A percentile compares a stretch with the other conserved stretches of the same genome.
phyloP scores from a whole-genome alignment of 1,140 invertebrate genomes.

The Copidosoma floridanum region DNA sequence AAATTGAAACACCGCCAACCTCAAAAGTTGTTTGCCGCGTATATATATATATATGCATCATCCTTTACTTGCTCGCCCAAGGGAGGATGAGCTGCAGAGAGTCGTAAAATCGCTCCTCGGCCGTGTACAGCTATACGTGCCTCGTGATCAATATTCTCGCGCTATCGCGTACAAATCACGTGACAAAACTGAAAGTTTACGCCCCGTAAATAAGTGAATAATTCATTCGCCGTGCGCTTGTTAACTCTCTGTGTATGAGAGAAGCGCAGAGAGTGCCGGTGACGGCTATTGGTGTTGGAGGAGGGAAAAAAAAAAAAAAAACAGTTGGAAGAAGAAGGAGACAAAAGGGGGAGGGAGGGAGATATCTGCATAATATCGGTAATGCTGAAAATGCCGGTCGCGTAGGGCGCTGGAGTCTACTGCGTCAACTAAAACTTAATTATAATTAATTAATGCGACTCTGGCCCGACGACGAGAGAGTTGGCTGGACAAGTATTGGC shows the following conservation, averaged over 20 bases:
- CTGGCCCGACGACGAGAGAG: conserved; percentile 49
- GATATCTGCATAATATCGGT: conserved; percentile 54
- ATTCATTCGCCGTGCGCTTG: conserved; percentile 47
- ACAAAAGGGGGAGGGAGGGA: conserved; percentile 33
- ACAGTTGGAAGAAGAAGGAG: conserved; percentile 1
- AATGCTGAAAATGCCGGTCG: conserved; percentile 55
- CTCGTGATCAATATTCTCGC: conserved; percentile 23
- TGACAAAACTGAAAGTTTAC: conserved; percentile 39
- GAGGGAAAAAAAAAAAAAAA: conserved; percentile 26
- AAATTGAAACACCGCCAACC: not conserved
- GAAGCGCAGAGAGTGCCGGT: too few species aligned
- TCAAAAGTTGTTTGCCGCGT: too few species aligned
- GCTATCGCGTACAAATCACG: conserved; percentile 26
- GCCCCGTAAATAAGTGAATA: conserved; percentile 54
- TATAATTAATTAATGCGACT: conserved; percentile 74
- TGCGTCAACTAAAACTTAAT: conserved; percentile 76
- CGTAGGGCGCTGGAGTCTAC: conserved; percentile 40
- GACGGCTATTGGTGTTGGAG: conserved; percentile 24
- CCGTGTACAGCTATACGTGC: too few species aligned
- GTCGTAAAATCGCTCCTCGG: conserved; percentile 24
- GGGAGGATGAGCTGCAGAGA: not conserved
- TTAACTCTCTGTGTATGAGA: too few species aligned
- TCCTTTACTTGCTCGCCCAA: too few species aligned
- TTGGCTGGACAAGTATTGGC: conserved; percentile 48
- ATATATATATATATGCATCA: conserved; percentile 1